Conservation (phyloP, 2,888 invertebrate species). For the Drosophila acutilabella region DNA sequence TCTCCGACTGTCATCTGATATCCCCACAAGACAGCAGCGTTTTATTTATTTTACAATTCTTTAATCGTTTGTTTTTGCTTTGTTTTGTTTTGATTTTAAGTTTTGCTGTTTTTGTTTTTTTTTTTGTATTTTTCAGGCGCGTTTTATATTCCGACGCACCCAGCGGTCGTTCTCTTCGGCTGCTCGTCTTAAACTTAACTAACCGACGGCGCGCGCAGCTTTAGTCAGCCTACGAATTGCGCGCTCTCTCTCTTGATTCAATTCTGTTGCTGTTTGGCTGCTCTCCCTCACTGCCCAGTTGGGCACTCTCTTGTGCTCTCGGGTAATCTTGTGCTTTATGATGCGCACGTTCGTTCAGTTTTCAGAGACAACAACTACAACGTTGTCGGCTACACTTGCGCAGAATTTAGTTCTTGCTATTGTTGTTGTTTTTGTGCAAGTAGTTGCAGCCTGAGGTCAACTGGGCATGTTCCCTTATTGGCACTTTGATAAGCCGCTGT, state of each 20-base stretch:
- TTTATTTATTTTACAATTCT: conserved; percentile 53
- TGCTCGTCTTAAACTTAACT: conserved; percentile 72
- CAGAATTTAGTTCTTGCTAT: conserved; percentile 32
- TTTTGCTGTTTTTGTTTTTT: conserved; percentile 27
- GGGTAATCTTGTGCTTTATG: conserved; percentile 33
- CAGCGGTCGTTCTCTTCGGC: conserved; percentile 64
- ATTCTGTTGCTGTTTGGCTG: neutral
- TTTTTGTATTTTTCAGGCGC: conserved; percentile 55
- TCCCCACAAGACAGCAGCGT: conserved; percentile 38
- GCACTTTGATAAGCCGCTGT: conserved; percentile 37
- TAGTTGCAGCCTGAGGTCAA: conserved; percentile 27
- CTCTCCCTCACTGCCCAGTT: conserved; percentile 10
- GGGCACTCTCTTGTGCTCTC: conserved; percentile 17
- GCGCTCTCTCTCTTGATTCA: conserved; percentile 21
- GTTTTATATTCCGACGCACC: conserved; percentile 73
- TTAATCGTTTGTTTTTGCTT: conserved; percentile 39
- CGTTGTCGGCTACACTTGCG: conserved; percentile 67
- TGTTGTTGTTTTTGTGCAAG: conserved; percentile 29
- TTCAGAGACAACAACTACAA: conserved; percentile 23
- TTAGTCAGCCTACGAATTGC: conserved; percentile 20
- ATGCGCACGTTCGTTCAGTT: conserved; percentile 46
- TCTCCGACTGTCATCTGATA: conserved; percentile 65
- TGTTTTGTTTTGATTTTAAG: conserved; percentile 35
- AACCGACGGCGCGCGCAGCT: conserved; percentile 43
- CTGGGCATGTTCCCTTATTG: conserved; percentile 27